Conservation (phyloP, 2,888 invertebrate species). For the Drosophila recens region DNA sequence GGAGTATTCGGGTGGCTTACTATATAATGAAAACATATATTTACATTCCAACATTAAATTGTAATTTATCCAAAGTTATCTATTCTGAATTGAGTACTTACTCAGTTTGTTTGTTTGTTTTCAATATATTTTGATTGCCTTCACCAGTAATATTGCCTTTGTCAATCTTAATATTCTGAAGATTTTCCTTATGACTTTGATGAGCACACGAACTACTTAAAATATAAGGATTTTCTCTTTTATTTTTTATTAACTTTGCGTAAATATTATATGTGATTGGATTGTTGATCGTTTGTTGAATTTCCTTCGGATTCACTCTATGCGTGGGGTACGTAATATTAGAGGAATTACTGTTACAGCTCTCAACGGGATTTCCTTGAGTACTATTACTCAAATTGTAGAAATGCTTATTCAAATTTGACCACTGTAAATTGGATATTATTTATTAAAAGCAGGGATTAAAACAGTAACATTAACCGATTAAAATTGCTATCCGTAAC, state of each 20-base stretch:
- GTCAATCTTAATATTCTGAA: neutral
- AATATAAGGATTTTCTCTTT: conserved; percentile 1
- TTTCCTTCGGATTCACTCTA: neutral
- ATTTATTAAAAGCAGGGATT: neutral
- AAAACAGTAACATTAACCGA: no score
- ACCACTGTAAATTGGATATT: neutral
- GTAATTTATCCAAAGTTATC: neutral
- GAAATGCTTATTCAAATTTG: neutral
- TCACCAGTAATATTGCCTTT: neutral
- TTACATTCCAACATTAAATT: neutral
- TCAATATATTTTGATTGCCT: neutral
- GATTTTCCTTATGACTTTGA: neutral
- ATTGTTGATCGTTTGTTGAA: neutral
- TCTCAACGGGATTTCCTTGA: neutral
- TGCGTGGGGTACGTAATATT: neutral
- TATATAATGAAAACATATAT: conserved; percentile 1
- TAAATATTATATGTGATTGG: neutral
- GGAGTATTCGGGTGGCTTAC: conserved; percentile 51
- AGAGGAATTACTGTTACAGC: neutral
- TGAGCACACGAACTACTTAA: neutral
- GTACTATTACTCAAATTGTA: neutral
- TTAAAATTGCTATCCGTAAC: no score
- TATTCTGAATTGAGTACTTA: neutral
- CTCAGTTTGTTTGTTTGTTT: neutral
- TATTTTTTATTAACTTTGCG: neutral